Evolutionary conservation across 1,140 invertebrate genomes (phyloP).

Genomic region (Melitaea cinxia): DNA sequence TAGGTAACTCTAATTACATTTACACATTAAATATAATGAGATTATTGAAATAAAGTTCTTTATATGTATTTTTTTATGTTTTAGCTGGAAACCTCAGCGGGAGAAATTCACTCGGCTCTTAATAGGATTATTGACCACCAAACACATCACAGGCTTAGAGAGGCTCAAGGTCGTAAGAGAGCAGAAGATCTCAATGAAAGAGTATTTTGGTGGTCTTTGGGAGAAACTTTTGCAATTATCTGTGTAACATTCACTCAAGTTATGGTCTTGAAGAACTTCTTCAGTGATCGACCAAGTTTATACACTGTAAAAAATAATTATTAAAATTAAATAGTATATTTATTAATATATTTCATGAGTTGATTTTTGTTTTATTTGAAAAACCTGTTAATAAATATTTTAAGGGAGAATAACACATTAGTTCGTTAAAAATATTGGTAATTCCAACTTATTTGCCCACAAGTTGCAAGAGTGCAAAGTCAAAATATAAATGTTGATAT

Average conservation of each 20-base stretch:
- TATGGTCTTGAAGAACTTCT: slow-evolving; percentile 96
- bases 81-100: slow-evolving; percentile 93
- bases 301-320: slow-evolving; percentile 71
- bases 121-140: slow-evolving; percentile 95
- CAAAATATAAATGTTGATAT: no score
- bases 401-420: slow-evolving; percentile 3
- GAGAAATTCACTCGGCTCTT: slow-evolving; percentile 93
- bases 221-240: slow-evolving; percentile 93
- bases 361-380: slow-evolving; percentile 20
- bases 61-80: neutral
- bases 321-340: slow-evolving; percentile 56
- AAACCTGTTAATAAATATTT: neutral
- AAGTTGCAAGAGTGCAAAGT: no score
- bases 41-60: neutral
- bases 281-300: slow-evolving; percentile 89
- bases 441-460: no score
- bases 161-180: slow-evolving; percentile 95
- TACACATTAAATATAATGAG: no score
- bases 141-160: slow-evolving; percentile 97
- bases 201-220: slow-evolving; percentile 95
- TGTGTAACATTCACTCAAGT: slow-evolving; percentile 94
- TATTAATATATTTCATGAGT: slow-evolving; percentile 53
- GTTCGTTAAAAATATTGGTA: no score
- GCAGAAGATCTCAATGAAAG: slow-evolving; percentile 98
- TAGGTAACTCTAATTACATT: no score